phyloP scores from a whole-genome alignment of 1,140 invertebrate species.

The Temnothorax curvispinosus region DNA sequence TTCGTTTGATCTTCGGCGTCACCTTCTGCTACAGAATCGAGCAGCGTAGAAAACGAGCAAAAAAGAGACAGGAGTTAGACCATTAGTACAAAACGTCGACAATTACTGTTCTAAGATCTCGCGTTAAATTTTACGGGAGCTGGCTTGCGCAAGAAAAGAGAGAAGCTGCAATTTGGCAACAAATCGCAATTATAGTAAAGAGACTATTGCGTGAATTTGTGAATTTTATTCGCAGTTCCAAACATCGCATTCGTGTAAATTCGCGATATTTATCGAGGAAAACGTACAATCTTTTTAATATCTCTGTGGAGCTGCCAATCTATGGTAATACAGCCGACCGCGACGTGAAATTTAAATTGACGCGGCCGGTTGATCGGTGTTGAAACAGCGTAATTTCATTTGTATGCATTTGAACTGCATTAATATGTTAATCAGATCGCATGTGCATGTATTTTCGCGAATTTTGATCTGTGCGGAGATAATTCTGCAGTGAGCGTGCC shows the following conservation, averaged over 20 bases:
- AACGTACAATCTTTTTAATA: background rate
- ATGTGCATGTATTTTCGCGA: background rate
- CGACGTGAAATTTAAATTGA: background rate
- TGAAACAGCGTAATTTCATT: constrained; percentile 26
- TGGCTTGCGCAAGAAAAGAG: background rate
- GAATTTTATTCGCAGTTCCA: background rate
- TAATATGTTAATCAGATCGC: constrained; percentile 33
- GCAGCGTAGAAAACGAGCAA: constrained; percentile 55
- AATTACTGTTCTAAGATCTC: background rate
- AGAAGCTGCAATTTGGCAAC: background rate
- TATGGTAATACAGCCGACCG: background rate
- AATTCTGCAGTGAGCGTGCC: background rate
- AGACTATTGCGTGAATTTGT: background rate
- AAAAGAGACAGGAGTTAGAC: constrained; percentile 63
- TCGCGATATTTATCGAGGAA: background rate
- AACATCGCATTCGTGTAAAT: background rate
- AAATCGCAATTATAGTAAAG: background rate
- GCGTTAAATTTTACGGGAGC: background rate
- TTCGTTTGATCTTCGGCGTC: constrained; percentile 79
- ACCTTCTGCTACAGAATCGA: constrained; percentile 73
- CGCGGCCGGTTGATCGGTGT: constrained; percentile 2
- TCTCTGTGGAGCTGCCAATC: background rate
- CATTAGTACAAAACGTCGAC: constrained; percentile 51
- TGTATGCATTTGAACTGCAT: background rate
- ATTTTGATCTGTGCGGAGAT: constrained; percentile 7